phyloP scores from a whole-genome alignment of 2,113 vertebrate genomes.

The Pseudopodoces humilis region DNA sequence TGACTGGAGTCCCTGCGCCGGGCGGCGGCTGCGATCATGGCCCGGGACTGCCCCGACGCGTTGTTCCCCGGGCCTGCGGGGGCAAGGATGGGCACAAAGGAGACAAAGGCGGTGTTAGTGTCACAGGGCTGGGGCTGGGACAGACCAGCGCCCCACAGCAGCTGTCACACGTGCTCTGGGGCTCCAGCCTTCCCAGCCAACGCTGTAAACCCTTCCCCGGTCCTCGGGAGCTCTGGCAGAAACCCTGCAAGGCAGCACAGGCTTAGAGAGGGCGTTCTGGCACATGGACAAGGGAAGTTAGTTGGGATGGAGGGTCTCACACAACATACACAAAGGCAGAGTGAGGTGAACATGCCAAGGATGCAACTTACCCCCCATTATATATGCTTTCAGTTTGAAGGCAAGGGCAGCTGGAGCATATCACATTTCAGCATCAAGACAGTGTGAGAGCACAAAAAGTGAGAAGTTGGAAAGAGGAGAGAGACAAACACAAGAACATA shows the following conservation, averaged over 20 bases:
- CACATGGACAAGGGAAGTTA: neutral
- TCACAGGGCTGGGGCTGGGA: neutral
- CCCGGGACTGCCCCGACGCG: slow-evolving; percentile 82
- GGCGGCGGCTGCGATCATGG: slow-evolving; percentile 85
- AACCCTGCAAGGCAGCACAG: neutral
- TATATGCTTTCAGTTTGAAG: slow-evolving; percentile 79
- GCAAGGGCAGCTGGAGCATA: slow-evolving; percentile 72
- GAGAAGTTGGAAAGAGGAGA: slow-evolving; percentile 24
- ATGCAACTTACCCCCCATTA: slow-evolving; percentile 77
- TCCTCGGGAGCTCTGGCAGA: neutral
- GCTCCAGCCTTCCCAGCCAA: neutral
- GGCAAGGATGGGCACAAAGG: neutral
- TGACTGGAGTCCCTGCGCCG: slow-evolving; percentile 88
- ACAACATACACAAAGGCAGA: neutral
- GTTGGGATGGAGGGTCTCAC: neutral
- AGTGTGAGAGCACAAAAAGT: slow-evolving; percentile 16
- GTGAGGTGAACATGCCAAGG: slow-evolving; percentile 20
- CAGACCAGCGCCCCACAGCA: neutral
- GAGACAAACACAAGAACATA: slow-evolving; percentile 60
- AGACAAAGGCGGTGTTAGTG: neutral
- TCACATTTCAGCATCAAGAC: slow-evolving; percentile 59
- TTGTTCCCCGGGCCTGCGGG: slow-evolving; percentile 79
- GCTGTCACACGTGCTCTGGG: neutral
- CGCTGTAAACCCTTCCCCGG: neutral
- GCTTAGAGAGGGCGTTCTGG: neutral